These are phyloP conservation scores for Heliornis fulica DNA, from an alignment of 2,113 vertebrate genomes.

Conservation along the genomic window DNA sequence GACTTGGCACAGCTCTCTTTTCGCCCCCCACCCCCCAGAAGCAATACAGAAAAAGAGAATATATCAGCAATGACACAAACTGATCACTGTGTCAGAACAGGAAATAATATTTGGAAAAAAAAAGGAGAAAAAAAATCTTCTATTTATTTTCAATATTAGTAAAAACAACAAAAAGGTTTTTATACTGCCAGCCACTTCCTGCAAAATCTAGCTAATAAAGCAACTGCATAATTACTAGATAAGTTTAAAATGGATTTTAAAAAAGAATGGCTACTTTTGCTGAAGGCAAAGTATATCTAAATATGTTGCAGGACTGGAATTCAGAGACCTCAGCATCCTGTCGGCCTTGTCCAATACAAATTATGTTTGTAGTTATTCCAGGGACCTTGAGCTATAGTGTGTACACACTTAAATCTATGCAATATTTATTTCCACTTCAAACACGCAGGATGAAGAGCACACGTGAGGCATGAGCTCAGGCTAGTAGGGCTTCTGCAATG, in stretches of 20 bases:
- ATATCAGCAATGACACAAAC: neutral
- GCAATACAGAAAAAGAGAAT: neutral
- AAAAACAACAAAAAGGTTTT: neutral
- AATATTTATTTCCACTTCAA: neutral
- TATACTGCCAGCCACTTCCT: neutral
- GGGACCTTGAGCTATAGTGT: neutral
- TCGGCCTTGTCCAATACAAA: neutral
- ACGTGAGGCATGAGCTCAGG: neutral
- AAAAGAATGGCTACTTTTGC: slow-evolving; percentile 1
- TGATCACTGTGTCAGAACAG: neutral
- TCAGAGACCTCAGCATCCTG: neutral
- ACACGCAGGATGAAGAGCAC: neutral
- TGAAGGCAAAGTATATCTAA: neutral
- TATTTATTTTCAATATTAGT: neutral
- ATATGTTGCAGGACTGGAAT: neutral
- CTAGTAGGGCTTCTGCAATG: neutral
- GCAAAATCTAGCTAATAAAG: slow-evolving; percentile 13
- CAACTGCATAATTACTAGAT: neutral
- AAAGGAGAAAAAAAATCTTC: neutral
- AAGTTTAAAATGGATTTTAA: slow-evolving; percentile 32
- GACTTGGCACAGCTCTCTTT: neutral
- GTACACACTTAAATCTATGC: neutral
- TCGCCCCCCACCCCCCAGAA: neutral
- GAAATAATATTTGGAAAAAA: neutral
- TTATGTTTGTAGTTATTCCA: neutral